These are phyloP conservation scores for Cynocephalus volans DNA, from an alignment of 2,113 vertebrate species.

Conservation along the genomic window DNA sequence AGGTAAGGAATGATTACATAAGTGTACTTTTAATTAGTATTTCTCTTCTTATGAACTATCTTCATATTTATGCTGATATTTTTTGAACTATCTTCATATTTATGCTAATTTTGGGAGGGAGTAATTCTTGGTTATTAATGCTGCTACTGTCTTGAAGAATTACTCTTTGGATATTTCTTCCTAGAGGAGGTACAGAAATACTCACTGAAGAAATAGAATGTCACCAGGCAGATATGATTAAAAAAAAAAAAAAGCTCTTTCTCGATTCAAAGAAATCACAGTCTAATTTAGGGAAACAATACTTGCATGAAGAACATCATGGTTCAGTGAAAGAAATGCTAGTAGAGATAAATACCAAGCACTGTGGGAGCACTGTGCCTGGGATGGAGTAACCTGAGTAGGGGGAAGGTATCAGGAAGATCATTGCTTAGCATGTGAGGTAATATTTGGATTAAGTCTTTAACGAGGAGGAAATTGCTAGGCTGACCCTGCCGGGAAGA, in stretches of 20 bases:
- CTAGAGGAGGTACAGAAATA: not conserved
- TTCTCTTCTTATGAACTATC: constrained; percentile 27
- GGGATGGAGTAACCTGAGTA: not conserved
- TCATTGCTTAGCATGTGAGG: not conserved
- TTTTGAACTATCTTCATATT: not conserved
- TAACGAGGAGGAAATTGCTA: not conserved
- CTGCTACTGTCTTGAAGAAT: not conserved
- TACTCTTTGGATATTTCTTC: not conserved
- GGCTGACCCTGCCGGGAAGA: not conserved
- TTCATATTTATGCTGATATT: not conserved
- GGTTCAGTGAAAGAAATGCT: not conserved
- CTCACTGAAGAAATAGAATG: not conserved
- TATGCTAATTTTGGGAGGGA: not conserved
- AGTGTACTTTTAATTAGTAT: not conserved
- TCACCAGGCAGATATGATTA: not conserved
- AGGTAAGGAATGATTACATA: not conserved
- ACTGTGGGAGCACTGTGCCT: not conserved
- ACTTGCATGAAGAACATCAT: not conserved
- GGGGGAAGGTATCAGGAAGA: not conserved
- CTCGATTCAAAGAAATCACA: constrained; percentile 22
- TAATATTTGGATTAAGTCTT: not conserved
- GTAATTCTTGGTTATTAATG: constrained; percentile 35
- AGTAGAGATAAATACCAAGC: not conserved
- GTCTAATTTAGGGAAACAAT: not conserved
- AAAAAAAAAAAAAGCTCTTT: not conserved